These are phyloP conservation scores for Pseudanteris insignis DNA, from an alignment of 2,888 invertebrate genomes.

Conservation along the genomic window DNA sequence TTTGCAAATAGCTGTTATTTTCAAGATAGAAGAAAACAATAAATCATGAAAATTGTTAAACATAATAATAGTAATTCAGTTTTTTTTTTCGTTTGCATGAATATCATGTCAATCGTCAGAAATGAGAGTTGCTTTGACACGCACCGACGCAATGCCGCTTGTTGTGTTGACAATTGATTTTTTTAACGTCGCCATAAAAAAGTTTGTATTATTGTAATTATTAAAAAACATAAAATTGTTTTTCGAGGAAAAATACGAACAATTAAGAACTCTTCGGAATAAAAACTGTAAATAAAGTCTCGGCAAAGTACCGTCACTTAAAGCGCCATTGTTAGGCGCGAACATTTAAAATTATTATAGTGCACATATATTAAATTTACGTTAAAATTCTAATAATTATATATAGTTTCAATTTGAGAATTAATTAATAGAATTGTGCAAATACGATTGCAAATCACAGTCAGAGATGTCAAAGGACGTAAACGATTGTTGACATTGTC, in stretches of 20 bases:
- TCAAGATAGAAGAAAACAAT: no score
- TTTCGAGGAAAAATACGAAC: background rate
- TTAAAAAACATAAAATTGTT: no score
- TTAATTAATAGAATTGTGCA: background rate
- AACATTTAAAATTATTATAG: conserved; percentile 7
- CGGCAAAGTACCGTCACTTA: conserved; percentile 2
- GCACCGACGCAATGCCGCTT: conserved; percentile 1
- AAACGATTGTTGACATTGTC: conserved; percentile 23
- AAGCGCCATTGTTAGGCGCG: conserved; percentile 24
- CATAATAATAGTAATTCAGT: no score
- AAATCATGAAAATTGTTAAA: no score
- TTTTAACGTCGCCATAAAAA: background rate
- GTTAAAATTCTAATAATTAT: background rate
- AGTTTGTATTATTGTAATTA: no score
- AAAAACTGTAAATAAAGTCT: conserved; percentile 5
- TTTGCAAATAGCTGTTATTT: conserved; percentile 1
- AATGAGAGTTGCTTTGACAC: conserved; percentile 8
- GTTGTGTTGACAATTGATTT: background rate
- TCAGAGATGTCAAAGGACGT: background rate
- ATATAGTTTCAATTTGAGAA: background rate
- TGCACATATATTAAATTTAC: background rate
- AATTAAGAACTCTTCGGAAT: conserved; percentile 2
- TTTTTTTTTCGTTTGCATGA: no score
- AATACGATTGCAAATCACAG: background rate
- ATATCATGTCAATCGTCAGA: conserved; percentile 1